Evolutionary conservation across 2,797 vertebrate genomes (phyloP), one percentile per base, ranked within the genome.

Genomic region (Staurois parvus): DNA sequence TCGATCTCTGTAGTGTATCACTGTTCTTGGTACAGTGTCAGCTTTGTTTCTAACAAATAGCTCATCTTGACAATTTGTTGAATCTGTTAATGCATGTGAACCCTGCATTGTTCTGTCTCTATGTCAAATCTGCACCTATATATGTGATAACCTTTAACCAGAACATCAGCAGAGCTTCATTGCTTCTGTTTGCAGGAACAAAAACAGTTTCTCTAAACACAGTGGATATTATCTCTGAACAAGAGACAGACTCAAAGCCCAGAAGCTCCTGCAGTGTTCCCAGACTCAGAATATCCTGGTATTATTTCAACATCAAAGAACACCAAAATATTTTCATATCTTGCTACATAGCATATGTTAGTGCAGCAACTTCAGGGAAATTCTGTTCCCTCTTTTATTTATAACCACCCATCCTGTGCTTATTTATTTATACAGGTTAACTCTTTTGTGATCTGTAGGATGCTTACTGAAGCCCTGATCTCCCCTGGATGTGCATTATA

Each of bases 221-320:
- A 91, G 85, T 4, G 42, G 87, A 89, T 87, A 84, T 93, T 93
- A 92, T 92, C 92, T 91, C 87, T 15, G 24, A 86, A 87, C 89
- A 90, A 90, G 90, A 91, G 90, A 89, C 90, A 87, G 88, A 86
- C 87, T 90, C 81, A 81, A 40, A 88, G 89, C 81, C 89, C 21
- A 68, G 85, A 87, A 89, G 52, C 85, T 88, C 79, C 88, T 85
- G 79, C 88, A 88, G 90, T 89, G 91, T 91, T 91, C 89, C 88
- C 87, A 91, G 72, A 26, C 15, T 87, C 88, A 83, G 79, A 77
- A 90, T 91, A 93, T 93, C 92, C 92, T 92, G 89, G 90, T 87
- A 93, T 93, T 92, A 89, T 93, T 92, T 90, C 79, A 79, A 87
- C 85, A 79, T 87, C 85, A 87, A 87, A 87, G 85, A 34, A 72